A percentile compares a stretch with the other conserved stretches of the same genome.
Conservation (phyloP, 2,113 vertebrate species). For the Malaclemys terrapin region DNA sequence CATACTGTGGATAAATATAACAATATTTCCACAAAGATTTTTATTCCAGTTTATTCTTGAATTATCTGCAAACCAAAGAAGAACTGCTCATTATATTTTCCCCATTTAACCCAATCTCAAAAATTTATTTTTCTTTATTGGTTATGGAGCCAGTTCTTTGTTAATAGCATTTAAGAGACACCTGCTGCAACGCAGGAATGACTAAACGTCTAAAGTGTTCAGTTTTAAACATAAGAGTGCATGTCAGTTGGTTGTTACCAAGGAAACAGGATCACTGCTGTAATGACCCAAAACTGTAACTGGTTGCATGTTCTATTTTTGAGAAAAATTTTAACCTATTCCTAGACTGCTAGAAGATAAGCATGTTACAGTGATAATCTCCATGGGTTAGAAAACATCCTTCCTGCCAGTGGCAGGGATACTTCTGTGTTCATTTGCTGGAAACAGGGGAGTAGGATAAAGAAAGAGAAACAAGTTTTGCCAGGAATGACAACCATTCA, state of each 20-base stretch:
- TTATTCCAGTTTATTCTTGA: background rate
- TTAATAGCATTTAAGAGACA: conserved; percentile 47
- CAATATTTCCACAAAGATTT: too few species aligned
- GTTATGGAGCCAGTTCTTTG: conserved; percentile 12
- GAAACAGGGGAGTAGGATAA: background rate
- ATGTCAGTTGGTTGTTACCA: conserved; percentile 58
- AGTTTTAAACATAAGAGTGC: conserved; percentile 42
- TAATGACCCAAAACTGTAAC: conserved; percentile 52
- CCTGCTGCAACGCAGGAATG: conserved; percentile 49
- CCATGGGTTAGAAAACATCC: background rate
- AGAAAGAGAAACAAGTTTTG: background rate
- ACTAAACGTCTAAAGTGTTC: background rate
- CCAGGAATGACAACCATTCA: background rate
- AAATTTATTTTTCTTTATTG: background rate
- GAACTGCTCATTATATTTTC: background rate
- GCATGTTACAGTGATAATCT: background rate
- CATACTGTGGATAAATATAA: background rate
- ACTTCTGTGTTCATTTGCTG: background rate
- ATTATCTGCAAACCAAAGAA: background rate
- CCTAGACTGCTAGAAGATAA: background rate
- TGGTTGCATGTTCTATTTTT: conserved; percentile 7
- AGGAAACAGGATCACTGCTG: conserved; percentile 52
- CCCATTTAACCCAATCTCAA: background rate
- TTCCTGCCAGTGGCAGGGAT: background rate
- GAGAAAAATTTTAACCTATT: conserved; percentile 47